Conservation (phyloP, 2,113 vertebrate species). For the Mirza zaza region DNA sequence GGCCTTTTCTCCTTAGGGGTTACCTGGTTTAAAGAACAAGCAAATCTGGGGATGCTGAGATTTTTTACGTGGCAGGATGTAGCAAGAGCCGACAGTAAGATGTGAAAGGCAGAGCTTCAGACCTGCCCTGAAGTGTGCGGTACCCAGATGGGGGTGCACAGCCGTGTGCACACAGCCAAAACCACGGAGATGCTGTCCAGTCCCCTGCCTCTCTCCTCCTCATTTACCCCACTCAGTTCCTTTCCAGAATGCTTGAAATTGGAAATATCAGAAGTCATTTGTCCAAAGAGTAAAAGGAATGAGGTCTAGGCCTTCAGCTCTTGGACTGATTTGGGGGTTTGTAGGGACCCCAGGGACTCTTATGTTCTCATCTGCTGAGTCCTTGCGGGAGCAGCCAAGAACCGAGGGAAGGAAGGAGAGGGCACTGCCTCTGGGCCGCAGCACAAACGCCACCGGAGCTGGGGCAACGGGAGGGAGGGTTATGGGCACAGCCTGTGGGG, state of each 20-base stretch:
- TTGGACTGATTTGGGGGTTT: not conserved
- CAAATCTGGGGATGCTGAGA: not conserved
- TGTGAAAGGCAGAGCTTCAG: not conserved
- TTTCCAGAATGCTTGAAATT: not conserved
- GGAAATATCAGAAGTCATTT: not conserved
- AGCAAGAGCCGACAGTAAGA: not conserved
- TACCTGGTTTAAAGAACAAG: not conserved
- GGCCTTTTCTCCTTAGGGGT: not conserved
- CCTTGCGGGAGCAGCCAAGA: not conserved
- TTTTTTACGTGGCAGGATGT: not conserved
- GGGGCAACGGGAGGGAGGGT: not conserved
- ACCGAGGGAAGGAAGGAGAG: not conserved
- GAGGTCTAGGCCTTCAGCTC: not conserved
- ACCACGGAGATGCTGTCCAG: not conserved
- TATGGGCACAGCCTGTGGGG: not conserved
- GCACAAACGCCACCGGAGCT: fast-evolving
- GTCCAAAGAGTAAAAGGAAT: not conserved
- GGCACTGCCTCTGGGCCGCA: not conserved
- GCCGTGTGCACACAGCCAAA: not conserved
- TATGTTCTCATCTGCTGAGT: not conserved
- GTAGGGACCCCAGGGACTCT: not conserved
- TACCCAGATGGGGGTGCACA: fast-evolving
- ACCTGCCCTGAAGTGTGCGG: fast-evolving
- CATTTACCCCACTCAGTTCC: not conserved
- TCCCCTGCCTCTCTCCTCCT: not conserved